phyloP scores from a whole-genome alignment of 2,888 invertebrate species.

The Hirtodrosophila confusa region DNA sequence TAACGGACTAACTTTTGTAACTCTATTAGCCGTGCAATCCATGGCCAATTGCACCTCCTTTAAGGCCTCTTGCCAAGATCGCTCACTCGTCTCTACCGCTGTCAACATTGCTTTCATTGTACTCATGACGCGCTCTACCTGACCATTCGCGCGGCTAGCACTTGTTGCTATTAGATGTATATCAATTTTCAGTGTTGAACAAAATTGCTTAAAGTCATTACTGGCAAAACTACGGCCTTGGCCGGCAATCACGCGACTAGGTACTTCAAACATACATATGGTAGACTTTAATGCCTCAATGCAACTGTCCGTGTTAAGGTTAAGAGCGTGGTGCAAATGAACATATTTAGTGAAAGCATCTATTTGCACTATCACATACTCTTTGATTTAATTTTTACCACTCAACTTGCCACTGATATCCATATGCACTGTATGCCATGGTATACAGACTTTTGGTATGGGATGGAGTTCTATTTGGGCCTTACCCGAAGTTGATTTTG shows the following conservation, averaged over 20 bases:
- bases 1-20: too few relatives aligned
- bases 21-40: too few relatives aligned
- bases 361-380: too few relatives aligned
- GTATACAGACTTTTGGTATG: too few relatives aligned
- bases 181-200: slow-evolving; percentile 7
- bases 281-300: too few relatives aligned
- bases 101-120: slow-evolving; percentile 20
- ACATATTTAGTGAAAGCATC: slow-evolving; percentile 1
- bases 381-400: too few relatives aligned
- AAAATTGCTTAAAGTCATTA: slow-evolving; percentile 5
- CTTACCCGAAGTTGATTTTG: too few relatives aligned
- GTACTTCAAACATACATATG: not conserved
- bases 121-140: too few relatives aligned
- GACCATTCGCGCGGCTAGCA: slow-evolving; percentile 9
- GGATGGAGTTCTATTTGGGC: too few relatives aligned
- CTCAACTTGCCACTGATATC: too few relatives aligned
- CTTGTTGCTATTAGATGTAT: slow-evolving; percentile 13
- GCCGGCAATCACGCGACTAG: slow-evolving; percentile 10
- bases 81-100: slow-evolving; percentile 11
- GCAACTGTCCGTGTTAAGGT: too few relatives aligned
- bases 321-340: not conserved
- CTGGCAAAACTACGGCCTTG: slow-evolving; percentile 5
- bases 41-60: slow-evolving; percentile 4
- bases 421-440: too few relatives aligned
- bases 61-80: slow-evolving; percentile 16